phyloP scores from a whole-genome alignment of 2,113 vertebrate species.

The Glareola pratincola region DNA sequence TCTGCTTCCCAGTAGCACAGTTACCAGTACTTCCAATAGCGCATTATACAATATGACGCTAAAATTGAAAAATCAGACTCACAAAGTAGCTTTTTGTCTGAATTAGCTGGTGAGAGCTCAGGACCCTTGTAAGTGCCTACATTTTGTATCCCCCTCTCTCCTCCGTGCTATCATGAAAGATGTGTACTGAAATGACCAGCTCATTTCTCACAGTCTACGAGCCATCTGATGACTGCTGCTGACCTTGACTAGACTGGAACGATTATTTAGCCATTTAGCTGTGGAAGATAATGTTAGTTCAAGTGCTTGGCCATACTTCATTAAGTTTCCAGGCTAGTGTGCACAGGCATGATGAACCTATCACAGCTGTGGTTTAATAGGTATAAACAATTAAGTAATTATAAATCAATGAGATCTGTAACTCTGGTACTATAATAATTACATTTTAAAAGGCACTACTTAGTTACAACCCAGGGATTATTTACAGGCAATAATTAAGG shows the following conservation, averaged over 20 bases:
- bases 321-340: neutral
- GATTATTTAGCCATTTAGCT: neutral
- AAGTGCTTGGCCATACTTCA: neutral
- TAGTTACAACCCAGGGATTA: constrained; percentile 69
- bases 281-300: neutral
- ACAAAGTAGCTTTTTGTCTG: neutral
- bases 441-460: constrained; percentile 64
- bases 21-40: neutral
- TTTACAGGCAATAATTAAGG: constrained; percentile 64
- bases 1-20: neutral
- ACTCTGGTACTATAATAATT: constrained; percentile 52
- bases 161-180: neutral
- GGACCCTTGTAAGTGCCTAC: neutral
- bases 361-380: constrained; percentile 51
- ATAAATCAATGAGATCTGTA: constrained; percentile 66
- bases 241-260: neutral
- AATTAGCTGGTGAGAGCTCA: neutral
- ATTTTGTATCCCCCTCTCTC: neutral
- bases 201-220: neutral
- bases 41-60: neutral
- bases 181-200: neutral
- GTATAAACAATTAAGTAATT: constrained; percentile 68
- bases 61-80: neutral
- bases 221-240: neutral
- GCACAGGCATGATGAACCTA: neutral